phyloP scores from a whole-genome alignment of 2,113 vertebrate species.

The Protomyctophum bolini region DNA sequence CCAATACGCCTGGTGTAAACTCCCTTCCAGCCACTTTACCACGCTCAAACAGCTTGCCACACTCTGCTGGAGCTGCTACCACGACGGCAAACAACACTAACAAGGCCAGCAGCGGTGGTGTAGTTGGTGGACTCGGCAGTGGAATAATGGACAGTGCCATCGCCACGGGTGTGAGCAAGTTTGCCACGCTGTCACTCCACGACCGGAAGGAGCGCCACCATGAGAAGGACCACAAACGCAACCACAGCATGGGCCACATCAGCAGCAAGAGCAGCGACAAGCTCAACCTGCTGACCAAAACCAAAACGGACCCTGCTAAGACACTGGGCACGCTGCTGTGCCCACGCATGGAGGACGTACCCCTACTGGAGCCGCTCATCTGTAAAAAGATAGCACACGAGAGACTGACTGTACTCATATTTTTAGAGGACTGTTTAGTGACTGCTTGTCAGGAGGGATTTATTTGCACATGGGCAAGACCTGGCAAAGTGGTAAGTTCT shows the following conservation, averaged over 20 bases:
- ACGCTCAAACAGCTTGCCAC: slow-evolving; percentile 97
- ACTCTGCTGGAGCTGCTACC: slow-evolving; percentile 85
- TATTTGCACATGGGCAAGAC: slow-evolving; percentile 99
- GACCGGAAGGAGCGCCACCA: slow-evolving; percentile 95
- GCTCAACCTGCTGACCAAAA: slow-evolving; percentile 86
- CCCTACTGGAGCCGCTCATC: slow-evolving; percentile 98
- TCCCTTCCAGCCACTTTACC: slow-evolving; percentile 89
- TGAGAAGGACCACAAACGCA: slow-evolving; percentile 99
- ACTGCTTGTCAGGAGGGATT: slow-evolving; percentile 99
- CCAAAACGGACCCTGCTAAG: slow-evolving; percentile 93
- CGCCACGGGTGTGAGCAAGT: slow-evolving; percentile 95
- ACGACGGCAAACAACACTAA: slow-evolving; percentile 78
- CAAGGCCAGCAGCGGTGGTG: slow-evolving; percentile 74
- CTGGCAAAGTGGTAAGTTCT: slow-evolving; percentile 99
- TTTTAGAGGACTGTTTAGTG: slow-evolving; percentile 99
- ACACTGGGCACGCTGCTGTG: slow-evolving; percentile 96
- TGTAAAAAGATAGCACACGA: slow-evolving; percentile 99
- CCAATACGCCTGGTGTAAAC: slow-evolving; percentile 81
- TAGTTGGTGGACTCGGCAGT: slow-evolving; percentile 65
- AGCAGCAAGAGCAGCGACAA: slow-evolving; percentile 99
- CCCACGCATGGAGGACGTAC: slow-evolving; percentile 98
- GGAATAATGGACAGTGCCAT: slow-evolving; percentile 90
- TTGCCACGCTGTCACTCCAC: slow-evolving; percentile 95
- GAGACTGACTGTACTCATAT: slow-evolving; percentile 98
- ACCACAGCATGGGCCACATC: slow-evolving; percentile 99